Conservation (phyloP, 2,888 invertebrate species). For the Caenorhabditis parvicauda region DNA sequence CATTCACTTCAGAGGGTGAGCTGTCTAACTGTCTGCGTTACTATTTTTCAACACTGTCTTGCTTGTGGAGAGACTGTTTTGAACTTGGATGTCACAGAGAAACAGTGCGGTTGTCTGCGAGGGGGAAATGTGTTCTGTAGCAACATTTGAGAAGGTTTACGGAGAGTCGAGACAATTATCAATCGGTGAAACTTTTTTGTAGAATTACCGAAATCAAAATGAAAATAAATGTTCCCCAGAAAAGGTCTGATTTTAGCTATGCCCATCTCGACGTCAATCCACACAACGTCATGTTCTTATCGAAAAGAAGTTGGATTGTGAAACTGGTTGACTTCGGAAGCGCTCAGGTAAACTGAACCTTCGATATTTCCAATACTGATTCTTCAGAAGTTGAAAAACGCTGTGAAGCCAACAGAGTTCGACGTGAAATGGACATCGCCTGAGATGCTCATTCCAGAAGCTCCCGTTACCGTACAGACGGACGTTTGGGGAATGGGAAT, state of each 20-base stretch:
- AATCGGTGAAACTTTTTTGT: too few relatives aligned
- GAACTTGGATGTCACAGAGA: too few relatives aligned
- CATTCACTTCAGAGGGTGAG: constrained; percentile 82
- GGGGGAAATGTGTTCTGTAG: too few relatives aligned
- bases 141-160: too few relatives aligned
- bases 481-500: constrained; percentile 96
- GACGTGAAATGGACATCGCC: constrained; percentile 59
- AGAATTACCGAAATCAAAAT: too few relatives aligned
- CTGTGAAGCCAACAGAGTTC: constrained; percentile 29
- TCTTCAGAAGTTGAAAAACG: constrained; percentile 12
- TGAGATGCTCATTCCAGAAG: constrained; percentile 66
- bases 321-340: constrained; percentile 90
- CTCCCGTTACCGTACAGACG: constrained; percentile 79
- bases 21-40: background rate
- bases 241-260: too few relatives aligned
- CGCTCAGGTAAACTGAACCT: constrained; percentile 74
- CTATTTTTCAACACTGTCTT: background rate
- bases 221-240: too few relatives aligned
- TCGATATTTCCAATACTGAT: background rate
- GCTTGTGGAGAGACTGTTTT: background rate
- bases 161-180: too few relatives aligned
- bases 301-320: constrained; percentile 72
- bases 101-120: too few relatives aligned
- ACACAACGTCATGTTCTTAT: constrained; percentile 88
- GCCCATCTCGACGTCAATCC: constrained; percentile 88